phyloP scores from a whole-genome alignment of 1,140 invertebrate genomes.

The Atta cephalotes region DNA sequence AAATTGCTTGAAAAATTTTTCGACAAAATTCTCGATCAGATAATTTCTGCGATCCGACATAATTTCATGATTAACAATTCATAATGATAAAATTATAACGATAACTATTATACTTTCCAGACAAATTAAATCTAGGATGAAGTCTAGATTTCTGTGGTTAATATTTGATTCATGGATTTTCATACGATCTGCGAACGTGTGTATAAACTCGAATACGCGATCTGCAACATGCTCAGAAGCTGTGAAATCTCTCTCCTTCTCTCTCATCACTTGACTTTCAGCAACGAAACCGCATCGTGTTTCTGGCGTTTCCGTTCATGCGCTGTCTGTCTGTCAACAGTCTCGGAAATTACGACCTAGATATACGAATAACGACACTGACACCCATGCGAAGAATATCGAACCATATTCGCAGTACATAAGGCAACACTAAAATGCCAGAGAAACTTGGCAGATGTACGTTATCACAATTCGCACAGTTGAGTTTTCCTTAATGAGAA shows the following conservation, averaged over 20 bases:
- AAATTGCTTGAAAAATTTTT: neutral
- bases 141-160: slow-evolving; percentile 20
- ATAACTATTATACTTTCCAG: neutral
- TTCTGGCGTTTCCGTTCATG: slow-evolving; percentile 52
- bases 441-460: neutral
- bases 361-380: slow-evolving; percentile 58
- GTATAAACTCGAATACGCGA: slow-evolving; percentile 29
- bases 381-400: slow-evolving; percentile 18
- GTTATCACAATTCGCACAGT: neutral
- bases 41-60: slow-evolving; percentile 22
- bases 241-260: slow-evolving; percentile 33
- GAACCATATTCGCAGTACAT: slow-evolving; percentile 8
- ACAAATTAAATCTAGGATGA: neutral
- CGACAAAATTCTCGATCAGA: neutral
- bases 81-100: neutral
- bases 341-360: slow-evolving; percentile 55
- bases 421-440: neutral
- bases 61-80: neutral
- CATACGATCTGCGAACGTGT: slow-evolving; percentile 10
- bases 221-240: slow-evolving; percentile 9
- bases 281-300: slow-evolving; percentile 60
- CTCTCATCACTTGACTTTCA: slow-evolving; percentile 35
- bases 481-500: neutral
- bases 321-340: slow-evolving; percentile 59
- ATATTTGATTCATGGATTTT: slow-evolving; percentile 27